These are phyloP conservation scores for Parascotia fuliginaria DNA, from an alignment of 2,888 invertebrate genomes.

Conservation along the genomic window DNA sequence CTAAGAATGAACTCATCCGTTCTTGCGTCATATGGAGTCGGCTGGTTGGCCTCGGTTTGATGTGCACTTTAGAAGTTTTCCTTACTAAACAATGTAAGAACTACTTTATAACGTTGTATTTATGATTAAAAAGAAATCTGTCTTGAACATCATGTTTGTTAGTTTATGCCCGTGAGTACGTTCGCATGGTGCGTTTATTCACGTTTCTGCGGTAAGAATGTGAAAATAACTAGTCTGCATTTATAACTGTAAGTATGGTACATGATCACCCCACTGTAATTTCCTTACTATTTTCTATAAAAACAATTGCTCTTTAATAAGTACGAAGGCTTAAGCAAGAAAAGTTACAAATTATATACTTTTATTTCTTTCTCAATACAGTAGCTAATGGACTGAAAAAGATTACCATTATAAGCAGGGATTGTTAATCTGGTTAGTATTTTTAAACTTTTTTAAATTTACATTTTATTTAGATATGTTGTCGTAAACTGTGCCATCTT, in stretches of 20 bases:
- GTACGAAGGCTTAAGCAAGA: neutral
- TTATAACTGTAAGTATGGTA: constrained; percentile 30
- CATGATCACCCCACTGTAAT: constrained; percentile 56
- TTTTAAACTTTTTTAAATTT: too few species aligned
- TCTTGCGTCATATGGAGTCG: constrained; percentile 62
- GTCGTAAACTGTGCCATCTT: too few species aligned
- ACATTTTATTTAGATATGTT: too few species aligned
- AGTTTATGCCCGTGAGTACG: too few species aligned
- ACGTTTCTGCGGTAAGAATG: too few species aligned
- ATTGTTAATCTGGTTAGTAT: too few species aligned
- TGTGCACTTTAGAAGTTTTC: constrained; percentile 43
- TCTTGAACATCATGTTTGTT: too few species aligned
- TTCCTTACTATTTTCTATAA: constrained; percentile 46
- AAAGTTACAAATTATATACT: neutral
- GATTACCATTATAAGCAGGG: too few species aligned
- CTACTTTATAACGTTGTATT: too few species aligned
- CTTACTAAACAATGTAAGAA: constrained; percentile 24
- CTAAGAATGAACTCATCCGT: constrained; percentile 67
- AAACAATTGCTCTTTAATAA: constrained; percentile 22
- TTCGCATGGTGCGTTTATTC: too few species aligned
- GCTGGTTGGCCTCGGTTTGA: constrained; percentile 58
- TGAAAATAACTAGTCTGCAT: neutral
- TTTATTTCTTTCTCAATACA: neutral
- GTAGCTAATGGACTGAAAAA: too few species aligned
- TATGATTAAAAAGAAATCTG: too few species aligned